Evolutionary conservation across 1,140 invertebrate genomes (phyloP).

Genomic region (Metaphire vulgaris): DNA sequence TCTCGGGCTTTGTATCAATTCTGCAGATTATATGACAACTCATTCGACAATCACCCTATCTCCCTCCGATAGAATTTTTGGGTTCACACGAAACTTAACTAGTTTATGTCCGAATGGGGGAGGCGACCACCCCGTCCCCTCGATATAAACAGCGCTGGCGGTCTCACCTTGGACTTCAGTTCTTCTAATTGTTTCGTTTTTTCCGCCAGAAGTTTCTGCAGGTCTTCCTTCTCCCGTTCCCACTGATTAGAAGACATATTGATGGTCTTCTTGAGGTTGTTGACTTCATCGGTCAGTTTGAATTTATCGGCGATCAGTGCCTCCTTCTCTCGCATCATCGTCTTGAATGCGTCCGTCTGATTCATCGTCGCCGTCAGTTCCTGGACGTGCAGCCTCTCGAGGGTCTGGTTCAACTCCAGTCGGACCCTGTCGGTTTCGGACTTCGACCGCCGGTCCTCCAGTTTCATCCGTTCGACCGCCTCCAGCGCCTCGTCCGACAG

Average conservation of each 20-base stretch:
- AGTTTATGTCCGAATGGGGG: no score
- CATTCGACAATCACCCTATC: no score
- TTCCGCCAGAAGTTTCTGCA: conserved; percentile 23
- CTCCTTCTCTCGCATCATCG: conserved; percentile 28
- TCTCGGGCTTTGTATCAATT: no score
- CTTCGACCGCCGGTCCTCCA: conserved; percentile 13
- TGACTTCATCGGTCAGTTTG: conserved; percentile 26
- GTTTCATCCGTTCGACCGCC: conserved; percentile 8
- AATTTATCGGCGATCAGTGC: conserved; percentile 29
- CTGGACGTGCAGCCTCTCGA: conserved; percentile 1
- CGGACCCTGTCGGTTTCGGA: conserved; percentile 20
- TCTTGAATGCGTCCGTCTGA: conserved; percentile 25
- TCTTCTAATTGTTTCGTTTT: conserved; percentile 26
- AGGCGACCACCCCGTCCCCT: no score
- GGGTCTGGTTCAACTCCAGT: conserved; percentile 24
- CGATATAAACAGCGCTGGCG: no score
- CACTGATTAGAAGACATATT: background rate
- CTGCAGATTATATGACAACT: no score
- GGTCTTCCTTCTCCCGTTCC: conserved; percentile 20
- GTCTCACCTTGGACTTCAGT: background rate
- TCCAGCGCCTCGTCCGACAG: background rate
- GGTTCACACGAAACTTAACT: no score
- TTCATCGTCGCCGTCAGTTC: conserved; percentile 4
- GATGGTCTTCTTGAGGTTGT: conserved; percentile 22
- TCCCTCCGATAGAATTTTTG: no score